Conservation (phyloP, 2,797 vertebrate species). For the Siniperca obscura region DNA sequence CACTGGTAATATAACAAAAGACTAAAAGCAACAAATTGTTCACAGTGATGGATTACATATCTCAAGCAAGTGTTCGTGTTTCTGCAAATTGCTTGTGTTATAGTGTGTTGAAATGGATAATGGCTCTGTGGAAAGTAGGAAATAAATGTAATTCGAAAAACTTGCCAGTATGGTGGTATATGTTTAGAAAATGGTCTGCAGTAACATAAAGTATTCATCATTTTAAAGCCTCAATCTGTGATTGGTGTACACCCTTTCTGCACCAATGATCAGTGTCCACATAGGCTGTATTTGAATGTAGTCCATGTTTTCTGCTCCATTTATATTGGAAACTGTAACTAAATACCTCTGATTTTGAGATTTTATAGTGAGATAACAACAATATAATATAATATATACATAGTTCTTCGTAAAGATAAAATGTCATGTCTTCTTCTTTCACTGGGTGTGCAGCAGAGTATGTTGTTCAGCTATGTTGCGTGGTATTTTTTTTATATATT, state of each 20-base stretch:
- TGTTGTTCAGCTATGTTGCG: constrained; percentile 5
- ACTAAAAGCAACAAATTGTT: constrained; percentile 27
- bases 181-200: background rate
- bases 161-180: background rate
- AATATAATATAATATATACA: background rate
- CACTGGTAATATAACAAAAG: constrained; percentile 16
- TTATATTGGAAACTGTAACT: background rate
- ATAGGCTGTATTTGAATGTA: background rate
- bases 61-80: constrained; percentile 4
- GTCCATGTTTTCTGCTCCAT: background rate
- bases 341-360: background rate
- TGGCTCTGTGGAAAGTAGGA: constrained; percentile 23
- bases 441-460: constrained; percentile 5
- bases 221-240: background rate
- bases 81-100: constrained; percentile 22
- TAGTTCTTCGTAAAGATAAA: background rate
- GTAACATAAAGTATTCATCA: background rate
- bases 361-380: background rate
- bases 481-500: constrained; percentile 29
- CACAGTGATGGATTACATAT: constrained; percentile 23
- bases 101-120: constrained; percentile 33
- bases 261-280: background rate
- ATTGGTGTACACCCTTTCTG: background rate
- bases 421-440: background rate
- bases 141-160: constrained; percentile 19